phyloP scores from a whole-genome alignment of 2,888 invertebrate species.

The Tetrapedia diversipes region DNA sequence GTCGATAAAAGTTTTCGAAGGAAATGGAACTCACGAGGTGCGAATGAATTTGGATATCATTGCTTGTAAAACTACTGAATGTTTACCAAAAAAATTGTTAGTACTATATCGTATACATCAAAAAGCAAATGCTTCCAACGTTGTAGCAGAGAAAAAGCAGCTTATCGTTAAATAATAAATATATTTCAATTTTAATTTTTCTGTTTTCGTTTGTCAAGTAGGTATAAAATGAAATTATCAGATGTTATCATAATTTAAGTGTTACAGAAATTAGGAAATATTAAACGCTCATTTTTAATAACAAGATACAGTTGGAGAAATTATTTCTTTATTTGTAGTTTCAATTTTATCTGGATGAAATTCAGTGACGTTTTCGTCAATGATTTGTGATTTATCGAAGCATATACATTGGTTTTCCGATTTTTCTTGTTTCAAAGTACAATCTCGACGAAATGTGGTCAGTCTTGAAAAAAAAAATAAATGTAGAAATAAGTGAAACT shows the following conservation, averaged over 20 bases:
- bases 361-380: not conserved
- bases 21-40: slow-evolving; percentile 68
- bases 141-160: slow-evolving; percentile 57
- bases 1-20: slow-evolving; percentile 71
- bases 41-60: slow-evolving; percentile 74
- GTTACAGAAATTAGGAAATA: not conserved
- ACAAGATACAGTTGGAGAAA: not conserved
- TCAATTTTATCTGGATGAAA: not conserved
- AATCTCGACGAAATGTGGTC: slow-evolving; percentile 44
- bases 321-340: not conserved
- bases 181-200: slow-evolving; percentile 64
- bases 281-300: not conserved
- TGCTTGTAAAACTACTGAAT: slow-evolving; percentile 76
- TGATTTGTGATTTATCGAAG: slow-evolving; percentile 43
- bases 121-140: slow-evolving; percentile 64
- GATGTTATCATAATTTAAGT: too few relatives aligned
- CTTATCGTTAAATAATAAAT: slow-evolving; percentile 51
- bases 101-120: slow-evolving; percentile 72
- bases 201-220: not conserved
- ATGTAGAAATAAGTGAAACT: not conserved
- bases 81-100: slow-evolving; percentile 75
- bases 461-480: slow-evolving; percentile 51
- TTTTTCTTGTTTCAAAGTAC: not conserved
- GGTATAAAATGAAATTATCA: not conserved
- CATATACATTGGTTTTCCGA: not conserved